Conservation (phyloP, 2,888 invertebrate genomes). For the Aphidius colemani region DNA sequence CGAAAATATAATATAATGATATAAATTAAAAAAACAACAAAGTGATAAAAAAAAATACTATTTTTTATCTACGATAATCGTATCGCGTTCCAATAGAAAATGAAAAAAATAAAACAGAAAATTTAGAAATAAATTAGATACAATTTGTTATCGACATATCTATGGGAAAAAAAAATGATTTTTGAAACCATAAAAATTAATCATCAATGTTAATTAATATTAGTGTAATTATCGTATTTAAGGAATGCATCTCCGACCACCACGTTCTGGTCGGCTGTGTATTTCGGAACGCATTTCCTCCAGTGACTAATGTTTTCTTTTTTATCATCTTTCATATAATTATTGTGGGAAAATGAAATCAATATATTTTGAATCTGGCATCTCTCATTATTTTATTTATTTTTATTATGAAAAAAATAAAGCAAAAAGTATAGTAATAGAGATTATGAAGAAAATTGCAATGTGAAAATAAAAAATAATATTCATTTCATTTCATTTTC, state of each 20-base stretch:
- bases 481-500: slow-evolving; percentile 7
- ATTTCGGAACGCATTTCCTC: slow-evolving; percentile 56
- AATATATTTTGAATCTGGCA: too few relatives aligned
- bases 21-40: slow-evolving; percentile 8
- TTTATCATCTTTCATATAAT: slow-evolving; percentile 17
- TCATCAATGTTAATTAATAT: slow-evolving; percentile 18
- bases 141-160: slow-evolving; percentile 18
- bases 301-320: slow-evolving; percentile 48
- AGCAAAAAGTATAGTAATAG: too few relatives aligned
- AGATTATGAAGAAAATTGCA: not conserved
- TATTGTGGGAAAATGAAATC: slow-evolving; percentile 2
- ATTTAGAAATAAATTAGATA: slow-evolving; percentile 32
- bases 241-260: slow-evolving; percentile 53
- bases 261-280: slow-evolving; percentile 49
- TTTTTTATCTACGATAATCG: slow-evolving; percentile 9
- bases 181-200: too few relatives aligned
- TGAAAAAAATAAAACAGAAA: slow-evolving; percentile 13
- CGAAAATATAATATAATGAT: slow-evolving; percentile 1
- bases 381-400: not conserved
- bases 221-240: slow-evolving; percentile 32
- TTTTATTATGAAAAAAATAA: not conserved
- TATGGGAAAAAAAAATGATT: too few relatives aligned
- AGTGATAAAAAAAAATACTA: slow-evolving; percentile 29
- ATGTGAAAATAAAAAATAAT: not conserved
- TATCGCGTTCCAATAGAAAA: not conserved